Base-by-base conservation (phyloP, 2,797 vertebrate species). In the Melanotaenia boesemani region DNA sequence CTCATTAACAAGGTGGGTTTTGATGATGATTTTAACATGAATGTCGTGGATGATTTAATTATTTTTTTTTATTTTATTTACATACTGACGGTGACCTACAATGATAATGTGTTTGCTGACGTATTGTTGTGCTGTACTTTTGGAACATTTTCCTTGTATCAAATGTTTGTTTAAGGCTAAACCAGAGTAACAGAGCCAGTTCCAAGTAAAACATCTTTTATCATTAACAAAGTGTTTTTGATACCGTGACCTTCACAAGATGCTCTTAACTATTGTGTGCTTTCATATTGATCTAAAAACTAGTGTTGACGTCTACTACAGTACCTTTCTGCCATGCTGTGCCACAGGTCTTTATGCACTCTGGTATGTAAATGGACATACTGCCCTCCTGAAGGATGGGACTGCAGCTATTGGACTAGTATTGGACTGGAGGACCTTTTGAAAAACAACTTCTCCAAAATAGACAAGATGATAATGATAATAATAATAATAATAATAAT, bases 321-420 rank as follows among this genome's bases (percentile, higher is more conserved):
- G n/a, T n/a, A n/a, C n/a, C 37, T 39, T 30, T 18, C 57, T 24
- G 10, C 9, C 46, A 6, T 18, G 9, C 24, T 34, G 24, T 71
- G 52, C 44, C 59, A 37, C 81, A 99, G 98, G 68, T 99, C 98
- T 82, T 93, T 98, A 39, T 99, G 98, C 72, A 97, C 97, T 6
- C 85, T 99, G 71, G 95, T 99, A 70, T 99, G 98, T 89, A 99
- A 99, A 79, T 99, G 98, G 98, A 98, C 96, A 0, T 98, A 97
- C 72, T 96, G 95, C 0, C 92, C 96, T 44, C 94, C 96, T 37
- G 90, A 89, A 20, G 97, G 97, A 62, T 99, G 97, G 97, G 95
- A 98, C 57, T 88, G 93, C 79, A 95, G 87, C 60, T 99, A 99
- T 89, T 99, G 97, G 98, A 94, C 88, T 5, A 80, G 62, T 71